Percentiles rank a stretch among this genome's conserved stretches.
Evolutionary conservation across 92 coral and sea anemone species (phyloP).

Genomic region (Paragorgia papillata): DNA sequence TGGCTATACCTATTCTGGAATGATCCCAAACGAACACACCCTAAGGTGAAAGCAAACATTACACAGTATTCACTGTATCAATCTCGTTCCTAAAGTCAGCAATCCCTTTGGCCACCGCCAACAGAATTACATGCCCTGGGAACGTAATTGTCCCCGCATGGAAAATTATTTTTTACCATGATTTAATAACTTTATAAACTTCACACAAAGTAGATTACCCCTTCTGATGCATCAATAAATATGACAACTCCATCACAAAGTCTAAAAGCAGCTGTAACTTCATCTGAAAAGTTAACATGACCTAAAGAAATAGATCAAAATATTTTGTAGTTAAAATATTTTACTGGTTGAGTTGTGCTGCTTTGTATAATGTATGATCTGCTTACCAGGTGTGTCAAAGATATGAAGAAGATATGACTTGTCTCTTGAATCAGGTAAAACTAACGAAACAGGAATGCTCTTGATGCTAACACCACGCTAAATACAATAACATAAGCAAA

Average conservation of each 20-base stretch:
- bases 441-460: conserved; percentile 93
- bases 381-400: conserved; percentile 95
- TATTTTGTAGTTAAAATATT: too few species aligned
- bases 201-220: too few species aligned
- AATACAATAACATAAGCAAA: conserved; percentile 17
- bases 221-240: conserved; percentile 99
- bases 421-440: conserved; percentile 95
- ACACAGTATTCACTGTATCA: too few species aligned
- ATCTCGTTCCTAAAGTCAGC: too few species aligned
- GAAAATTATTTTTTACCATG: too few species aligned
- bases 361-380: neutral
- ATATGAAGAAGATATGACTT: conserved; percentile 85
- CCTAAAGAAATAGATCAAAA: conserved; percentile 55
- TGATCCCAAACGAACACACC: too few species aligned
- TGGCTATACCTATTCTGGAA: too few species aligned
- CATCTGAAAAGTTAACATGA: conserved; percentile 99
- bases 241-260: conserved; percentile 95
- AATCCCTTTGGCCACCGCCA: too few species aligned
- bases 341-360: neutral
- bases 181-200: too few species aligned
- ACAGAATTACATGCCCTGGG: too few species aligned
- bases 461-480: conserved; percentile 96
- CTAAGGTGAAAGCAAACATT: too few species aligned
- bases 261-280: conserved; percentile 94
- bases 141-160: too few species aligned